phyloP scores from a whole-genome alignment of 1,140 invertebrate genomes.

The Drosophila elegans region DNA sequence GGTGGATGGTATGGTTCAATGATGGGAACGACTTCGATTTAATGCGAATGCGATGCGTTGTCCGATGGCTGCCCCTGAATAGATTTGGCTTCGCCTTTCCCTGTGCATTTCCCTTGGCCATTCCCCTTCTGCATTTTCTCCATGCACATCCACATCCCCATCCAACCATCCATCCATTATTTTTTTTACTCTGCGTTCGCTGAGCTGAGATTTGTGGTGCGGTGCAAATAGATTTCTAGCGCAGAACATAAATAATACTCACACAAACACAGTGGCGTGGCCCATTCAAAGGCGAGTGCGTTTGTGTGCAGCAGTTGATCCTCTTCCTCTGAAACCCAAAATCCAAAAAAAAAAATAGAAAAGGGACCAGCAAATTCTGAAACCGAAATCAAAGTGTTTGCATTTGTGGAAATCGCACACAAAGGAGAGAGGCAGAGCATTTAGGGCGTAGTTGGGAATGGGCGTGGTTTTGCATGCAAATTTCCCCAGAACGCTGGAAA shows the following conservation, averaged over 20 bases:
- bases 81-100: constrained; percentile 44
- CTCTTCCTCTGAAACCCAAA: constrained; percentile 38
- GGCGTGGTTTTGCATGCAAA: constrained; percentile 71
- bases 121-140: constrained; percentile 25
- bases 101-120: constrained; percentile 28
- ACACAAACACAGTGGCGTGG: constrained; percentile 46
- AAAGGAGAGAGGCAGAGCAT: constrained; percentile 35
- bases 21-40: constrained; percentile 75
- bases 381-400: constrained; percentile 81
- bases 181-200: constrained; percentile 62
- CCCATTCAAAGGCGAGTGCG: constrained; percentile 45
- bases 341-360: constrained; percentile 15
- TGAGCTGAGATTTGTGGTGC: constrained; percentile 83
- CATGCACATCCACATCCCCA: constrained; percentile 19
- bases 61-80: constrained; percentile 60
- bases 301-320: constrained; percentile 61
- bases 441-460: constrained; percentile 20
- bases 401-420: constrained; percentile 78
- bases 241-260: constrained; percentile 81
- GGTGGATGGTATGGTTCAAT: constrained; percentile 22
- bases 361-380: constrained; percentile 22
- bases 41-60: constrained; percentile 78
- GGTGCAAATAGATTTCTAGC: constrained; percentile 84
- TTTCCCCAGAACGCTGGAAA: constrained; percentile 59
- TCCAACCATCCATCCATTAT: constrained; percentile 30